Conservation (phyloP, 2,797 vertebrate species). For the Onychomys leucogaster region DNA sequence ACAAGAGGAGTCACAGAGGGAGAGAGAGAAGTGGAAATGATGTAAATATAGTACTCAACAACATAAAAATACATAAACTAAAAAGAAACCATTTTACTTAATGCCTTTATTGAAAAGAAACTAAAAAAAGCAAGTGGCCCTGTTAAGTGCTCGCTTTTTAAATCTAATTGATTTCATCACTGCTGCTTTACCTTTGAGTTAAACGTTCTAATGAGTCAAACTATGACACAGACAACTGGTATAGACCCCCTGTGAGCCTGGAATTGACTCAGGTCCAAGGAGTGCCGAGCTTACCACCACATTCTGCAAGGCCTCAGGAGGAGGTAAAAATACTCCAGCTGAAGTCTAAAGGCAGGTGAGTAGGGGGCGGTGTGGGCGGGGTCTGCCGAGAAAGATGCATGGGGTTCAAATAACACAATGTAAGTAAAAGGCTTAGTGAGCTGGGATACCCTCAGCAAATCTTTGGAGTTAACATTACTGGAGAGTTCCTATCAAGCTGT, state of each 20-base stretch:
- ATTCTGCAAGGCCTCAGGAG: not conserved
- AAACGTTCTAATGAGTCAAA: constrained; percentile 20
- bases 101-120: constrained; percentile 63
- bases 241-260: not conserved
- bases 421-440: not conserved
- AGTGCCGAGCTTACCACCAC: not conserved
- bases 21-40: no score
- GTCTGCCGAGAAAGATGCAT: not conserved
- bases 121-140: not conserved
- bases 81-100: not conserved
- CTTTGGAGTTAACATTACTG: not conserved
- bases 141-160: not conserved
- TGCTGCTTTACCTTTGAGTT: constrained; percentile 1
- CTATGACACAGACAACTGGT: not conserved
- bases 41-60: not conserved
- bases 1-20: not conserved
- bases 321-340: not conserved
- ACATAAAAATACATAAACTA: not conserved
- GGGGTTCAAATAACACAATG: constrained; percentile 15
- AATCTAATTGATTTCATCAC: constrained; percentile 57
- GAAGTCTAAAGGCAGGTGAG: not conserved
- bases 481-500: not conserved
- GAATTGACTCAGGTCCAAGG: not conserved
- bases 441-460: not conserved
- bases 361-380: fast-evolving